These are phyloP conservation scores for Phanerotoma sp. DNA, from an alignment of 2,888 invertebrate genomes.

Conservation along the genomic window DNA sequence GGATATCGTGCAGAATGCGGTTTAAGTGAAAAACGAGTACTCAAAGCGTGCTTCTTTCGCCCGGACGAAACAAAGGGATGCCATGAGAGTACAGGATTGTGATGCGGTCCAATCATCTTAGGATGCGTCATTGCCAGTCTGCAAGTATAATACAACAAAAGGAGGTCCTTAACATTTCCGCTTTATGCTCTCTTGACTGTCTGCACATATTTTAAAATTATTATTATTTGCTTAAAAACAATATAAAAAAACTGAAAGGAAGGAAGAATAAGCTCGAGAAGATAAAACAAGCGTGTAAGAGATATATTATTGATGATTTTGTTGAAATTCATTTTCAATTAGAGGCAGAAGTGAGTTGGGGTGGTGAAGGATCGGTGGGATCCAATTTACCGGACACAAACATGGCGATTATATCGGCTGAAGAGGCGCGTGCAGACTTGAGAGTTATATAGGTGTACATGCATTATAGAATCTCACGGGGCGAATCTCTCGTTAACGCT, in stretches of 20 bases:
- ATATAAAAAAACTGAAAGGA: background rate
- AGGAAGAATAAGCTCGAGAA: background rate
- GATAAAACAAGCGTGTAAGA: background rate
- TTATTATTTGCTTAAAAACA: no score
- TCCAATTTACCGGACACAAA: slow-evolving; percentile 49
- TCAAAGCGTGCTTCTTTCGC: slow-evolving; percentile 1
- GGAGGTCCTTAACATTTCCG: background rate
- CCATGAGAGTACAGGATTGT: slow-evolving; percentile 9
- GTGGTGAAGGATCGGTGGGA: slow-evolving; percentile 32
- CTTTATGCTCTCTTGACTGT: background rate
- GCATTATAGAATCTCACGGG: slow-evolving; percentile 26
- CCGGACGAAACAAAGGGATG: slow-evolving; percentile 13
- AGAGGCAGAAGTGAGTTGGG: background rate
- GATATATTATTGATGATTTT: background rate
- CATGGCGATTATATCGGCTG: slow-evolving; percentile 44
- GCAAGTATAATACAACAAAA: no score
- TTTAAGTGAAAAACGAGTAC: slow-evolving; percentile 15
- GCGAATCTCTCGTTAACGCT: slow-evolving; percentile 45
- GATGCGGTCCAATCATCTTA: background rate
- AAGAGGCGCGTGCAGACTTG: slow-evolving; percentile 3
- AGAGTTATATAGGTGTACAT: slow-evolving; percentile 15
- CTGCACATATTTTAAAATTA: no score
- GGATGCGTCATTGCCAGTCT: no score
- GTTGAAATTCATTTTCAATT: slow-evolving; percentile 5
- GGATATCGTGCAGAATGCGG: no score